Evolutionary conservation across 2,113 vertebrate species (phyloP).

Genomic region (Argyrosomus japonicus): DNA sequence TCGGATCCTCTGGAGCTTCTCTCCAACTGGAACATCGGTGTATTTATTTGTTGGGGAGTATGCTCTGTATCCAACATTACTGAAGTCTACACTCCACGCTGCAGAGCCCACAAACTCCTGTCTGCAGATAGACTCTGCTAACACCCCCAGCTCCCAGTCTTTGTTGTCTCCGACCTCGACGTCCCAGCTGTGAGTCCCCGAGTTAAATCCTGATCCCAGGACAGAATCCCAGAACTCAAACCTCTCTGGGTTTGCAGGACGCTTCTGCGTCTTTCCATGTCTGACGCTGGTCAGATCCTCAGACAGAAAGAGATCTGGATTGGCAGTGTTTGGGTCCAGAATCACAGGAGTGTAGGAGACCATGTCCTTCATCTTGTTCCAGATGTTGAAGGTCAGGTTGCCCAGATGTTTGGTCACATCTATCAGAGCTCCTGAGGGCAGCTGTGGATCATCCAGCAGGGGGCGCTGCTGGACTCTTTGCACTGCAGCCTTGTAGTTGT

Average conservation of each 20-base stretch:
- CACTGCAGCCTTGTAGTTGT: constrained; percentile 6
- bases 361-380: constrained; percentile 26
- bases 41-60: constrained; percentile 21
- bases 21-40: neutral
- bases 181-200: constrained; percentile 26
- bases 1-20: constrained; percentile 32
- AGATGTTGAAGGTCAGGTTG: constrained; percentile 30
- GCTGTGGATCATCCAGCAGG: neutral
- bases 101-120: neutral
- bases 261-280: constrained; percentile 4
- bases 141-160: constrained; percentile 40
- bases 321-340: constrained; percentile 47
- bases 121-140: neutral
- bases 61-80: neutral
- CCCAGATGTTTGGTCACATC: constrained; percentile 20
- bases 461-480: constrained; percentile 1
- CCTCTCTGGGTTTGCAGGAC: constrained; percentile 24
- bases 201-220: constrained; percentile 19
- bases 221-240: constrained; percentile 42
- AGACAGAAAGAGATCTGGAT: constrained; percentile 25
- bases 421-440: constrained; percentile 31
- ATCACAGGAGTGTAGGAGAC: constrained; percentile 19
- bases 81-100: constrained; percentile 15
- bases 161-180: constrained; percentile 15
- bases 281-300: constrained; percentile 20